A percentile compares a stretch with the other conserved stretches of the same genome.
These are phyloP conservation scores for Gymnoscopelus braueri DNA, from an alignment of 2,797 vertebrate genomes.

Conservation along the genomic window DNA sequence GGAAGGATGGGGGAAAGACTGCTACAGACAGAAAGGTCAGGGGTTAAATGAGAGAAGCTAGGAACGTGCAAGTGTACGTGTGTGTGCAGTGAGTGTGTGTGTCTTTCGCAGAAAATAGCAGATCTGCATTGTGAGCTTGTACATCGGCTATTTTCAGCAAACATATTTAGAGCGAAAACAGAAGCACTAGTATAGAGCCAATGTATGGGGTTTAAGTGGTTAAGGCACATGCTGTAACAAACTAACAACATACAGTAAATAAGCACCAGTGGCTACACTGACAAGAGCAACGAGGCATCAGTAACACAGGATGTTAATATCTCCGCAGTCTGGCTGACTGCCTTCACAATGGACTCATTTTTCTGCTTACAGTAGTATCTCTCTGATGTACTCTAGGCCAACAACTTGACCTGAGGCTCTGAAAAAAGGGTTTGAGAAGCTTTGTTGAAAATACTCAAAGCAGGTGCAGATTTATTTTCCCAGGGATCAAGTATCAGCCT, in stretches of 20 bases:
- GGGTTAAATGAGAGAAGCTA: background rate
- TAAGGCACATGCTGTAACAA: too few species aligned
- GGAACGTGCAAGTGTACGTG: slow-evolving; percentile 24
- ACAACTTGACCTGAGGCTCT: too few species aligned
- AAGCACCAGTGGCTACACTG: background rate
- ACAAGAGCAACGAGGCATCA: slow-evolving; percentile 25
- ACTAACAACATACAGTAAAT: slow-evolving; percentile 23
- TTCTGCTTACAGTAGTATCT: background rate
- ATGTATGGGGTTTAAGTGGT: too few species aligned
- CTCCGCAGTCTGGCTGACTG: background rate
- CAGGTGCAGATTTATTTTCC: too few species aligned
- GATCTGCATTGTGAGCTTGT: too few species aligned
- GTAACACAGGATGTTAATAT: slow-evolving; percentile 11
- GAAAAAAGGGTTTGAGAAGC: too few species aligned
- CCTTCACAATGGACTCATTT: background rate
- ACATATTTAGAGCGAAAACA: too few species aligned
- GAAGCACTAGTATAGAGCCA: too few species aligned
- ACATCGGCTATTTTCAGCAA: too few species aligned
- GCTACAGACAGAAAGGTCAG: slow-evolving; percentile 46
- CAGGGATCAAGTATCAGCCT: background rate
- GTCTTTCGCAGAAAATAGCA: too few species aligned
- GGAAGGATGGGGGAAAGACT: slow-evolving; percentile 14
- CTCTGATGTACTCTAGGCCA: background rate
- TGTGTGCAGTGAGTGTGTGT: slow-evolving; percentile 28
- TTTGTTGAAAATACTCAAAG: too few species aligned